Base-by-base conservation (phyloP, 1,140 invertebrate species). In the Chironomus tepperi region DNA sequence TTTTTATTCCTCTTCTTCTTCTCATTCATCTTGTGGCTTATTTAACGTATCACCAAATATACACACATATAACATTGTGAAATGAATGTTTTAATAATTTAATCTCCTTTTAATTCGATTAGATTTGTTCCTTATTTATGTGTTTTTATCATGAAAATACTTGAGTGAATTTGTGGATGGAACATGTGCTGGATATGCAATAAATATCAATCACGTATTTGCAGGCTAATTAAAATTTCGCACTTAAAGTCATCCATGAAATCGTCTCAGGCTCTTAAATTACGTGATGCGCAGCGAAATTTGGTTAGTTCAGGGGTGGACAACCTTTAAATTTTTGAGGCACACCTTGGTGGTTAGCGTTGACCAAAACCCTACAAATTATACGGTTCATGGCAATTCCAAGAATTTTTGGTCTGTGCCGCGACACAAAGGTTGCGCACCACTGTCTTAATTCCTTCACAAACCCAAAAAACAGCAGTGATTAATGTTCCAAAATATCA, bases 81-180 rank as follows among this genome's bases (percentile, higher is more conserved):
- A 70, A 70, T 70, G 16, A 70, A 70, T 70, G 65, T 70, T 70
- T 70, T 70, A 70, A 70, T 70, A 70, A 70, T 70, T 70, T 70
- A 70, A 70, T 70, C 19, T 21, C 18, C 16, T 21, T 70, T 34
- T 70, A 70, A 70, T 70, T 70, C 65, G n/a, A 57, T n/a, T 10
- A 47, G 47, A 57, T 15, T 57, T 12, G 24, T 5, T 34, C 24
- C 24, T 34, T 34, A 34, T 34, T 34, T 34, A 34, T 34, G 24
- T 34, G 24, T 34, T 34, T 34, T 34, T 34, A 2, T 34, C 24
- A 34, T 34, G 5, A 34, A 34, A 34, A 5, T 5, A 2, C 24
- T 34, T 34, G 24, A 34, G 24, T n/a, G 24, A 34, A n/a, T n/a
- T 34, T 34, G 24, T 34, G 5, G 24, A 34, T 34, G 5, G n/a